A percentile compares a stretch with the other conserved stretches of the same genome.
phyloP scores from a whole-genome alignment of 2,113 vertebrate genomes.

The Mustelus asterias region DNA sequence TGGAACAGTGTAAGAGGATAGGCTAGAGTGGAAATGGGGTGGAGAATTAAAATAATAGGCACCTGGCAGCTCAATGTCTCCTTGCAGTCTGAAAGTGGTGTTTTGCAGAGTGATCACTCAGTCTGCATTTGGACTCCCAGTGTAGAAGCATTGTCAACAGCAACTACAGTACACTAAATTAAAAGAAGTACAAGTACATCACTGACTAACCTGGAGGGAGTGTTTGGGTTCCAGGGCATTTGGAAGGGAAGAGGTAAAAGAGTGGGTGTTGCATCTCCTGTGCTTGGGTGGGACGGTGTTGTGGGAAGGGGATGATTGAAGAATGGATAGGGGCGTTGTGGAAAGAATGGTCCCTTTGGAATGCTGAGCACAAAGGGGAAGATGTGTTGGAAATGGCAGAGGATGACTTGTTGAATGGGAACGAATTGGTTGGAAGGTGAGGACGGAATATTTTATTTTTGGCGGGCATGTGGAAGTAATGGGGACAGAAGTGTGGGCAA shows the following conservation, averaged over 20 bases:
- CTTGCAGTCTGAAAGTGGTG: not conserved
- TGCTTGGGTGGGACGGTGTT: not conserved
- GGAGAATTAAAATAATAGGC: not conserved
- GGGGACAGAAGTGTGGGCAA: not conserved
- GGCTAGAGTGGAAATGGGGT: not conserved
- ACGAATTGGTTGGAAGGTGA: not conserved
- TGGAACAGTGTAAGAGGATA: not conserved
- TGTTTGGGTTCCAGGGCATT: not conserved
- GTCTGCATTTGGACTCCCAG: not conserved
- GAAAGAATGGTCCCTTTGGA: not conserved
- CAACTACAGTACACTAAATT: not conserved
- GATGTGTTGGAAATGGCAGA: not conserved
- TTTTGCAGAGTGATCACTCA: not conserved
- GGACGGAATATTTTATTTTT: not conserved
- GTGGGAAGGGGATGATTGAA: not conserved
- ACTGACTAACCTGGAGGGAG: not conserved
- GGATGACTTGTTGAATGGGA: not conserved
- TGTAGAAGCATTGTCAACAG: not conserved
- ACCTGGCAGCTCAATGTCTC: not conserved
- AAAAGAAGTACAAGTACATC: not conserved
- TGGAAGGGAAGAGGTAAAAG: not conserved
- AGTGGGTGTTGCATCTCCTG: not conserved
- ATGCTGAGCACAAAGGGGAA: not conserved
- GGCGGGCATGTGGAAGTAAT: not conserved
- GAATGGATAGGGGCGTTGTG: not conserved